These are phyloP conservation scores for Papilio helenus DNA, from an alignment of 1,140 invertebrate species.

Conservation along the genomic window DNA sequence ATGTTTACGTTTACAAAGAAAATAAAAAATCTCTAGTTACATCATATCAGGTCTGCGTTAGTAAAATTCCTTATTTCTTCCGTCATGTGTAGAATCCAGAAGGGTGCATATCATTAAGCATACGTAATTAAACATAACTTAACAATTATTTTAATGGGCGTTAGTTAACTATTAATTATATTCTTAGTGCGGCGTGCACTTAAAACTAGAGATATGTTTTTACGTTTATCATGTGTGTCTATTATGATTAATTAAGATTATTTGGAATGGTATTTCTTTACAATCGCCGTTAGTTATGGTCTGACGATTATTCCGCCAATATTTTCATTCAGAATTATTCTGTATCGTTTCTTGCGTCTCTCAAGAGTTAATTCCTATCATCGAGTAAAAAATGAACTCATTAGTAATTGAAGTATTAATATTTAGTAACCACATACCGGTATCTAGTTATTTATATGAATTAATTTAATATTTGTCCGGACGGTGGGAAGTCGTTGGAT, in stretches of 20 bases:
- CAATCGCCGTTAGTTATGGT: no score
- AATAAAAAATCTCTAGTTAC: neutral
- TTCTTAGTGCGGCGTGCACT: neutral
- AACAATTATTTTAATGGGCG: slow-evolving; percentile 18
- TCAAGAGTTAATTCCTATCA: no score
- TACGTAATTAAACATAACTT: slow-evolving; percentile 19
- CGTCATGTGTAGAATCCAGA: neutral
- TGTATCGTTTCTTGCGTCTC: no score
- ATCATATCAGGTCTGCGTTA: neutral
- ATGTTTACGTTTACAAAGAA: neutral
- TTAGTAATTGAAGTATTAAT: no score
- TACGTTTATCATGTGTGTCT: neutral
- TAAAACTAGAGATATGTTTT: neutral
- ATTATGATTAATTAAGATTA: neutral
- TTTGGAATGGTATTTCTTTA: neutral
- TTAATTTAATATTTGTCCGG: no score
- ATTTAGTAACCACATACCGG: no score
- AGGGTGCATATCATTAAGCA: slow-evolving; percentile 30
- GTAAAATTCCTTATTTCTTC: neutral
- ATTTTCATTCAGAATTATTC: no score
- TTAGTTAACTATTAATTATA: slow-evolving; percentile 22
- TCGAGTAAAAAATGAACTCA: no score
- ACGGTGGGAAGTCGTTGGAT: no score
- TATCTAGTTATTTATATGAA: no score
- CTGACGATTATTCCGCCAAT: no score